Base-by-base conservation (phyloP, 2,888 invertebrate genomes). In the Dendrolimus houi region DNA sequence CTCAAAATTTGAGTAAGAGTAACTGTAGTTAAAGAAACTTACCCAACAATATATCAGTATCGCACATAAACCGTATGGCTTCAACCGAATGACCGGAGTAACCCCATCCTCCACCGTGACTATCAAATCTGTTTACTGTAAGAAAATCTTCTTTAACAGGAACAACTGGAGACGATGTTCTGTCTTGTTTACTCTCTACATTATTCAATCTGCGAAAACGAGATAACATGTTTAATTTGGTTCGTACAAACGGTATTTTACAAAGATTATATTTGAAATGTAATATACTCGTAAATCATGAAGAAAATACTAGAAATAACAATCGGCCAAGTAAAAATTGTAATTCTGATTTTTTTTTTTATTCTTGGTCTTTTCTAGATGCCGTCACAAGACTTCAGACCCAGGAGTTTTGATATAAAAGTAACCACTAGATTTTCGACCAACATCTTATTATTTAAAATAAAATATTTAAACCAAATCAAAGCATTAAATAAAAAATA, bases 31-130 rank as follows among this genome's bases (percentile, higher is more conserved):
- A 52, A 54, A 54, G 52, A 29, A 7, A 59, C 75, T 67, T 75
- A 93, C 93, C 93, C 40, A 99, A 84, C 41, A 97, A 81, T 60
- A 99, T 94, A 79, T 99, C 98, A 6, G 96, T 96, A 78, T 98
- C 98, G 56, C 95, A 94, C 94, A 96, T 97, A 79, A 99, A 99
- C 55, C 99, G 93, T 63, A 99, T 95, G 0, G 99, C 99, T 84
- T 99, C 99, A 40, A 99, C 95, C 2, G 98, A 98, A 77, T 98
- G 98, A 0, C 97, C 98, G 0, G 98, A 97, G 83, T 99, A 99
- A 1, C 99, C 99, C 99, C 99, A 99, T 7, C 98, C 98, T 41
- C 98, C 98, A 2, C 99, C 99, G 74, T 97, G 96, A 82, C 96
- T 96, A 79, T 98, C 98, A 82, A 98, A 99, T 64, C 99, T 92